Conservation (phyloP, 2,113 vertebrate genomes). For the Hippocampus zosterae region DNA sequence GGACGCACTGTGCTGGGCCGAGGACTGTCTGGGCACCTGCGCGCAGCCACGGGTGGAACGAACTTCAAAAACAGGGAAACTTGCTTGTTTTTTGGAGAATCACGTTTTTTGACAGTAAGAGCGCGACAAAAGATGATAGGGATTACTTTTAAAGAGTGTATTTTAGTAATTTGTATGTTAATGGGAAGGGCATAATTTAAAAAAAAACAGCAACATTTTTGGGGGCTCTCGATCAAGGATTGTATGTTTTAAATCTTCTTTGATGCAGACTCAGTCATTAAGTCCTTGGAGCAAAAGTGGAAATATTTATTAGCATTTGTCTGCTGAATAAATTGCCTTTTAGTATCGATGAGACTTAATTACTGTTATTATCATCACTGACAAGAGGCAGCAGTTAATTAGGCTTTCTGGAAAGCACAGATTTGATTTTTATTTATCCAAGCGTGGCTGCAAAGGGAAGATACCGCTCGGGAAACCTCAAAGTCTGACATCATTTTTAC, state of each 20-base stretch:
- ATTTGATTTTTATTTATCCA: conserved; percentile 61
- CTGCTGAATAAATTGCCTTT: conserved; percentile 66
- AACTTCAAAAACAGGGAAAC: conserved; percentile 4
- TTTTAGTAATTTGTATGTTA: too few species aligned
- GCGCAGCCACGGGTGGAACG: neutral
- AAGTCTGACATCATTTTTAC: conserved; percentile 7
- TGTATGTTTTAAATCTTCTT: neutral
- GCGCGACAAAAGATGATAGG: too few species aligned
- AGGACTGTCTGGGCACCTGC: conserved; percentile 87
- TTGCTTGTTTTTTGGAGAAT: neutral
- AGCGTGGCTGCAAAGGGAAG: conserved; percentile 51
- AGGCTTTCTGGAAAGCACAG: conserved; percentile 54
- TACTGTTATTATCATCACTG: conserved; percentile 74
- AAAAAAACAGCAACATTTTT: neutral
- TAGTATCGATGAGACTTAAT: conserved; percentile 71
- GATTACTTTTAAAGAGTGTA: neutral
- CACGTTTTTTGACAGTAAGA: neutral
- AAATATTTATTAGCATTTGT: conserved; percentile 49
- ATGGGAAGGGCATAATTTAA: too few species aligned
- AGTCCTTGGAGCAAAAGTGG: conserved; percentile 31
- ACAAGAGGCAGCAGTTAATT: conserved; percentile 68
- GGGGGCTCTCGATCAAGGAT: neutral
- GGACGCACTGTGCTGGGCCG: conserved; percentile 86
- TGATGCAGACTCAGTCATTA: neutral
- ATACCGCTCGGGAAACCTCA: conserved; percentile 42